A percentile compares a stretch with the other conserved stretches of the same genome.
These are phyloP conservation scores for Elanoides forficatus DNA, from an alignment of 2,113 vertebrate genomes.

Conservation along the genomic window DNA sequence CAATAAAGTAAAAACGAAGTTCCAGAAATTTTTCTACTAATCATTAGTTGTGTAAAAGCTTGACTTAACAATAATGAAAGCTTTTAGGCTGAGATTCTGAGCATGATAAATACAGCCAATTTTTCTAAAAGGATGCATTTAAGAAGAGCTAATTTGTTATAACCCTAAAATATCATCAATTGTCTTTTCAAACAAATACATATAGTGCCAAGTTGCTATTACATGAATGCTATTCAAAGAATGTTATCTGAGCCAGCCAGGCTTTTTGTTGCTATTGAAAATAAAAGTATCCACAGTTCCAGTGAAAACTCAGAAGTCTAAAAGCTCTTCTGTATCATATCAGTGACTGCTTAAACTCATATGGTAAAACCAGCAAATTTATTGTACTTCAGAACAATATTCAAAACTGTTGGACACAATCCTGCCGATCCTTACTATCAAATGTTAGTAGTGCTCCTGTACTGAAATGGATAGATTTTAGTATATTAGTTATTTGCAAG, in stretches of 20 bases:
- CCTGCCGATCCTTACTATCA: not conserved
- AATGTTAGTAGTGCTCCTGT: not conserved
- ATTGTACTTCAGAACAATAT: not conserved
- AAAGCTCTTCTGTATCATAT: not conserved
- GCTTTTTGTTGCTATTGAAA: not conserved
- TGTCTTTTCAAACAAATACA: not conserved
- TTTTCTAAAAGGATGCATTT: not conserved
- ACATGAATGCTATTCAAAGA: not conserved
- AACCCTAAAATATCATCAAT: not conserved
- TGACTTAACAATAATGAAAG: not conserved
- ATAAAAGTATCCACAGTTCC: not conserved
- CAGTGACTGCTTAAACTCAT: not conserved
- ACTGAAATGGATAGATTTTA: not conserved
- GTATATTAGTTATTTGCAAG: not conserved
- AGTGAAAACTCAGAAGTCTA: not conserved
- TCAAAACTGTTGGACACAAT: not conserved
- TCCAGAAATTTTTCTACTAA: slow-evolving; percentile 22
- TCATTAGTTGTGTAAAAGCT: not conserved
- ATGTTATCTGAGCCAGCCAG: not conserved
- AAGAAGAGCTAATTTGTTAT: not conserved
- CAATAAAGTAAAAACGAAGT: not conserved
- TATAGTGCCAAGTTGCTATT: not conserved
- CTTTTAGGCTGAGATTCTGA: not conserved
- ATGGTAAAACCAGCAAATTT: not conserved
- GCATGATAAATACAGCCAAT: not conserved